A percentile compares a stretch with the other conserved stretches of the same genome.
Conservation (phyloP, 2,113 vertebrate genomes). For the Hiodon alosoides region DNA sequence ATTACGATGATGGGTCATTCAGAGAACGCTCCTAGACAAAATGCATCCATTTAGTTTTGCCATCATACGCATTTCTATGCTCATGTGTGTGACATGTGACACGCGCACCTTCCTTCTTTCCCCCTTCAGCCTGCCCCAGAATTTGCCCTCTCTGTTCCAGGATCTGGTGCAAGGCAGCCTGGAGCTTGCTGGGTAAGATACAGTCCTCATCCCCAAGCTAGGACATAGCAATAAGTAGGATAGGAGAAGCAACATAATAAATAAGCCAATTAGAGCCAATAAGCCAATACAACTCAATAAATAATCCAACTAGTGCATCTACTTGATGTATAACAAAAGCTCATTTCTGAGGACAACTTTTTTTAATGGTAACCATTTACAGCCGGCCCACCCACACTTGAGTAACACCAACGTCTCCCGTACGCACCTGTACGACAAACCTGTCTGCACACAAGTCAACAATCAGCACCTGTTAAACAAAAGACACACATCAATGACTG, state of each 20-base stretch:
- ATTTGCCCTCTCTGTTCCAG: slow-evolving; percentile 83
- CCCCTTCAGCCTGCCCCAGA: slow-evolving; percentile 61
- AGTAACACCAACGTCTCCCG: slow-evolving; percentile 14
- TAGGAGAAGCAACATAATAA: neutral
- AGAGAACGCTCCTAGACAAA: too few relatives aligned
- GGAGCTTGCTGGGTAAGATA: slow-evolving; percentile 91
- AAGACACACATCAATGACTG: slow-evolving; percentile 5
- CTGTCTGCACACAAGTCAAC: slow-evolving; percentile 91
- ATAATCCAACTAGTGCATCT: too few relatives aligned
- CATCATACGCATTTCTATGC: too few relatives aligned
- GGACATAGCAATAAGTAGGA: slow-evolving; percentile 2
- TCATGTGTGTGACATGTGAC: neutral
- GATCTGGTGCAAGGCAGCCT: slow-evolving; percentile 83
- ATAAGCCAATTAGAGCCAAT: too few relatives aligned
- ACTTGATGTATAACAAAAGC: neutral
- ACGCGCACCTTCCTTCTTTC: slow-evolving; percentile 62
- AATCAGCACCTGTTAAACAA: slow-evolving; percentile 83
- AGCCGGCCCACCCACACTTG: neutral
- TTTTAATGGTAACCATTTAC: too few relatives aligned
- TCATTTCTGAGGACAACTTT: neutral
- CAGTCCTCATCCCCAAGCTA: slow-evolving; percentile 90
- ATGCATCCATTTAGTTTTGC: neutral
- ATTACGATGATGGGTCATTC: too few relatives aligned
- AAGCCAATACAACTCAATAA: neutral
- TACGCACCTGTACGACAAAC: slow-evolving; percentile 90